These are phyloP conservation scores for Picathartes gymnocephalus DNA, from an alignment of 2,113 vertebrate genomes.

Conservation along the genomic window DNA sequence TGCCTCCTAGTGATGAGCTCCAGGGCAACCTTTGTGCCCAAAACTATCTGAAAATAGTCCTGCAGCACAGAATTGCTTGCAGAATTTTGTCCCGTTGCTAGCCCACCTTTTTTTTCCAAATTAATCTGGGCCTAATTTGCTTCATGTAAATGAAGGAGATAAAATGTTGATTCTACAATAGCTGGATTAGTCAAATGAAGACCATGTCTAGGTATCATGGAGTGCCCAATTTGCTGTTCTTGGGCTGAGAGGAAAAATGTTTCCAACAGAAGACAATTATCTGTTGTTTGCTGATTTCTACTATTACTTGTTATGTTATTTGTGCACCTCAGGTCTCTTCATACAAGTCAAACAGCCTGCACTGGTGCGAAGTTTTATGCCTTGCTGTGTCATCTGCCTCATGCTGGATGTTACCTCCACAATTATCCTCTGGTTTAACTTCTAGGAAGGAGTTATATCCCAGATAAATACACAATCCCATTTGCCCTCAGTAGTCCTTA, in stretches of 20 bases:
- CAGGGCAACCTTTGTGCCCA: not conserved
- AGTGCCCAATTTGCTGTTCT: not conserved
- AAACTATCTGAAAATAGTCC: not conserved
- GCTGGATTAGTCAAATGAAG: not conserved
- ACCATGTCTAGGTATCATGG: not conserved
- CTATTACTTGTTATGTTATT: not conserved
- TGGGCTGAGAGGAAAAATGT: not conserved
- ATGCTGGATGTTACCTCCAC: not conserved
- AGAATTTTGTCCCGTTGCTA: not conserved
- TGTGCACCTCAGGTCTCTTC: not conserved
- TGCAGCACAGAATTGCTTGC: not conserved
- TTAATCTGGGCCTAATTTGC: not conserved
- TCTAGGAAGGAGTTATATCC: not conserved
- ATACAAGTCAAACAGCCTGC: not conserved
- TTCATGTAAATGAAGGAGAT: not conserved
- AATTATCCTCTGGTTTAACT: not conserved
- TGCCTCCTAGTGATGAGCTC: not conserved
- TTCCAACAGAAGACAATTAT: not conserved
- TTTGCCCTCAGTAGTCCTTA: not conserved
- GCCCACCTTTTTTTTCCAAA: not conserved
- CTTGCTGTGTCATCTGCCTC: not conserved
- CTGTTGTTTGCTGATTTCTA: not conserved
- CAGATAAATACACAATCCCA: not conserved
- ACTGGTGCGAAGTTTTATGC: not conserved
- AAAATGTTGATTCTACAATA: not conserved